Percentiles rank a stretch among this genome's conserved stretches.
Conservation (phyloP, 2,888 invertebrate species). For the Hirtodrosophila cameraria region DNA sequence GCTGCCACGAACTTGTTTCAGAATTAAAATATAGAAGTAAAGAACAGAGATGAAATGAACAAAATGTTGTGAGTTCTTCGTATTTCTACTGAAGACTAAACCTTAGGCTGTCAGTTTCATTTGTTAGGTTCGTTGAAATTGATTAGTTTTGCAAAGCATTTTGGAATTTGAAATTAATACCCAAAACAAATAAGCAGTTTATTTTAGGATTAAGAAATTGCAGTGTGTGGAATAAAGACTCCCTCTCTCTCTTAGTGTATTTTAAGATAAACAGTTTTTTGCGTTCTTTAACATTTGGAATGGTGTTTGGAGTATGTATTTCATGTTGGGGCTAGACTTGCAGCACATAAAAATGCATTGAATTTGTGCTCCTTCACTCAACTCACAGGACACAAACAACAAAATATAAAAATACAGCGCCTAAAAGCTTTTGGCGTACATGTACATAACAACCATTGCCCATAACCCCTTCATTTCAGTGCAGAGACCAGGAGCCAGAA, state of each 20-base stretch:
- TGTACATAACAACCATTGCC: conserved; percentile 32
- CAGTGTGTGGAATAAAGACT: too few species aligned
- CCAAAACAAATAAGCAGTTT: not conserved
- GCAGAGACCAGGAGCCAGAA: conserved; percentile 46
- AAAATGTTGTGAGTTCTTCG: conserved; percentile 50
- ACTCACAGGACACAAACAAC: conserved; percentile 23
- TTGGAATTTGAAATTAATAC: not conserved
- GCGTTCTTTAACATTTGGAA: conserved; percentile 8
- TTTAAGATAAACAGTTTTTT: conserved; percentile 4
- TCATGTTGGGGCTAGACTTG: conserved; percentile 15
- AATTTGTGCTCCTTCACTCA: conserved; percentile 20
- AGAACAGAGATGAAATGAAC: conserved; percentile 38
- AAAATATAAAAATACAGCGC: conserved; percentile 26
- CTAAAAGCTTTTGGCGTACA: conserved; percentile 70
- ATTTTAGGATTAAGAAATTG: not conserved
- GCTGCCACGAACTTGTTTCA: conserved; percentile 14
- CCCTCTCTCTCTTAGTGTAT: too few species aligned
- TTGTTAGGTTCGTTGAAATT: conserved; percentile 16
- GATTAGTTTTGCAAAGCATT: conserved; percentile 26
- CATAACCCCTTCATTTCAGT: conserved; percentile 66
- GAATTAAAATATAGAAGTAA: conserved; percentile 11
- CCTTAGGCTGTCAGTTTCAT: conserved; percentile 15
- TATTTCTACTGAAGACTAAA: conserved; percentile 65
- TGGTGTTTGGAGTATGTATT: too few species aligned
- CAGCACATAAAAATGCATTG: conserved; percentile 39